Percentiles rank a stretch among this genome's conserved stretches.
These are phyloP conservation scores for Anarsia innoxiella DNA, from an alignment of 2,888 invertebrate species.

Conservation along the genomic window DNA sequence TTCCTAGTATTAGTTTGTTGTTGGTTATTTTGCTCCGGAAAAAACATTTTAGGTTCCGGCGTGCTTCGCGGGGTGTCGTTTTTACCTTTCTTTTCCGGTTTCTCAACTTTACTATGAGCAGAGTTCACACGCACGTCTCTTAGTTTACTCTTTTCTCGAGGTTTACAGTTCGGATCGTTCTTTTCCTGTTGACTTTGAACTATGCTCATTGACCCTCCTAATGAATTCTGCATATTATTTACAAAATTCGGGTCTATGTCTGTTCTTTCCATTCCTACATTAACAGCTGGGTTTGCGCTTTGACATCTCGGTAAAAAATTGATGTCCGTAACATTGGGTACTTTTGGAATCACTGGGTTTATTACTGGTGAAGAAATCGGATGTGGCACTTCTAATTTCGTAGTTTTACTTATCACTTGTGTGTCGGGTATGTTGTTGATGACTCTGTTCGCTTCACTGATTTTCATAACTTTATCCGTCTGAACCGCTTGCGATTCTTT, in stretches of 20 bases:
- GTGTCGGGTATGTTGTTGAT: conserved; percentile 44
- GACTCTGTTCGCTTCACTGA: conserved; percentile 44
- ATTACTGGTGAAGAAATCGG: conserved; percentile 68
- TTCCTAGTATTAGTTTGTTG: conserved; percentile 47
- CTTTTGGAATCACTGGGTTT: conserved; percentile 62
- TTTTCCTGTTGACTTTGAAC: conserved; percentile 38
- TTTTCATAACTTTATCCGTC: conserved; percentile 56
- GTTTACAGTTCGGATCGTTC: conserved; percentile 49
- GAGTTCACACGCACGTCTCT: conserved; percentile 68
- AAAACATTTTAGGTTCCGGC: conserved; percentile 65
- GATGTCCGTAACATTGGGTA: conserved; percentile 56
- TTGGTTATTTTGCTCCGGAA: conserved; percentile 48
- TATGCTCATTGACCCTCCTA: conserved; percentile 52
- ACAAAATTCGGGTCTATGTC: conserved; percentile 51
- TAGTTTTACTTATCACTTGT: conserved; percentile 53
- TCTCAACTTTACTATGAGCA: conserved; percentile 64
- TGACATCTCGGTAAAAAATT: conserved; percentile 66
- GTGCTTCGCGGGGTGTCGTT: conserved; percentile 57
- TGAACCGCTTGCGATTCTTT: conserved; percentile 63
- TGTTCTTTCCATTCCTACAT: conserved; percentile 52
- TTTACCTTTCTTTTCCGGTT: conserved; percentile 59
- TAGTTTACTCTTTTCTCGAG: conserved; percentile 63
- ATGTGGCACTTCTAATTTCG: conserved; percentile 66
- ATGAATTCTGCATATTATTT: conserved; percentile 43
- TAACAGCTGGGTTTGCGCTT: conserved; percentile 62